Evolutionary conservation across 2,113 vertebrate species (phyloP), one percentile per base, ranked within the genome.

Genomic region (Todiramphus chloris): DNA sequence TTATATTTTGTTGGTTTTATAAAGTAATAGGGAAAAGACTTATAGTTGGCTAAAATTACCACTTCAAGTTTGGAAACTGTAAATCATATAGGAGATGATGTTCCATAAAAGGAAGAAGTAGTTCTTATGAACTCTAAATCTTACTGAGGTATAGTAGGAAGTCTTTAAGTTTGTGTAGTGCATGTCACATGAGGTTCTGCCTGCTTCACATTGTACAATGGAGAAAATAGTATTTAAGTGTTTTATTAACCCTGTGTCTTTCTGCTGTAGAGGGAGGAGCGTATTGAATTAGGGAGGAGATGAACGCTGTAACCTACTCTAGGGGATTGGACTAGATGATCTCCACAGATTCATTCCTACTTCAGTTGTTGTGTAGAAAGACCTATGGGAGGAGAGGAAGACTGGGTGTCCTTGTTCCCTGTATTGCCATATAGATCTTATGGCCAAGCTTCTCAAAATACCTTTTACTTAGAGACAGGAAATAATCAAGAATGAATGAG

Each of bases 201-300:
- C 18, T 17, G 8, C 25, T 67, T 78, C n/a, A 28, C 17, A 33
- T 2, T 33, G 17, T 56, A 30, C 16, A 30, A 16, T 69, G 20
- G 14, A 81, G 48, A 23, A n/a, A 39, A 58, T 11, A 23, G 20
- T 23, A 15, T 21, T 62, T 48, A 64, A 31, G 25, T 24, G 14
- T 30, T 33, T 62, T 31, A 56, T 33, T 43, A 50, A 15, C 13
- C 9, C 8, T 1, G 1, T 78, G n/a, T 11, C 39, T 2, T 0
- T 41, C 44, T 60, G 44, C 24, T 69, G 19, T 20, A 37, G 43
- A 70, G 35, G 24, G 67, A 11, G 18, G 18, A 68, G 7, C 10
- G 7, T 30, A 18, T 43, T 79, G 10, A 55, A 9, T 51, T 31
- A 33, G 12, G 50, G 50, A 18, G 33, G 5, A 19, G 23, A 25